phyloP scores from a whole-genome alignment of 2,797 vertebrate genomes.

The Fistularia tabacaria region DNA sequence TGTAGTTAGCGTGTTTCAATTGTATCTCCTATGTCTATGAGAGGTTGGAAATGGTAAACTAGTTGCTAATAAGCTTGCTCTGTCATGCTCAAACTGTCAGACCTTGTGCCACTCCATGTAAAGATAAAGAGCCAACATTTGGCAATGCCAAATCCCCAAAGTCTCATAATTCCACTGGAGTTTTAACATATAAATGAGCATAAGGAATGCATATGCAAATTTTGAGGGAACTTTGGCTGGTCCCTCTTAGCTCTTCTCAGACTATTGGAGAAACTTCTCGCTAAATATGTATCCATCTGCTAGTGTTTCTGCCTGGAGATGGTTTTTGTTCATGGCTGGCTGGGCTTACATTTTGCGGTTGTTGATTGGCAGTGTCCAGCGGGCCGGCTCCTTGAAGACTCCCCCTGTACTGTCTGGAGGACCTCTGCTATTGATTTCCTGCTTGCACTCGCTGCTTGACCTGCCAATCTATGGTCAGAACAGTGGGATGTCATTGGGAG shows the following conservation, averaged over 20 bases:
- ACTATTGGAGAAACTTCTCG: slow-evolving; percentile 60
- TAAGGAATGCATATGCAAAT: slow-evolving; percentile 74
- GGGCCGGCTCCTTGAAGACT: slow-evolving; percentile 83
- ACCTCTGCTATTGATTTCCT: slow-evolving; percentile 89
- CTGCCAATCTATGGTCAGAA: slow-evolving; percentile 87
- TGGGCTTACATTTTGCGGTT: slow-evolving; percentile 88
- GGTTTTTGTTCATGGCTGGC: slow-evolving; percentile 85
- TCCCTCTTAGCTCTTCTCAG: slow-evolving; percentile 24
- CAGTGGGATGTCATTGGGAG: slow-evolving; percentile 86
- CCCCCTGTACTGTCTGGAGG: slow-evolving; percentile 80
- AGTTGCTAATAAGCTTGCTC: slow-evolving; percentile 79
- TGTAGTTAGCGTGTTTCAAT: slow-evolving; percentile 56
- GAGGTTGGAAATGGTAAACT: slow-evolving; percentile 76
- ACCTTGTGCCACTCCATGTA: slow-evolving; percentile 77
- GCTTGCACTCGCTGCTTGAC: slow-evolving; percentile 79
- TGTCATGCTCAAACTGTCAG: slow-evolving; percentile 78
- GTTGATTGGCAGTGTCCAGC: slow-evolving; percentile 81
- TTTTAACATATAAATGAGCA: slow-evolving; percentile 75
- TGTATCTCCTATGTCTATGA: slow-evolving; percentile 63
- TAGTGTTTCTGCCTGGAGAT: slow-evolving; percentile 79
- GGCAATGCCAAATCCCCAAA: slow-evolving; percentile 74
- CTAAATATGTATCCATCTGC: slow-evolving; percentile 75
- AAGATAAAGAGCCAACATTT: slow-evolving; percentile 78
- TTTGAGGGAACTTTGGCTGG: slow-evolving; percentile 61
- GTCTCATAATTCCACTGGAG: slow-evolving; percentile 70